A percentile compares a stretch with the other conserved stretches of the same genome.
These are phyloP conservation scores for Myrmecophaga tridactyla DNA, from an alignment of 2,113 vertebrate species.

Conservation along the genomic window DNA sequence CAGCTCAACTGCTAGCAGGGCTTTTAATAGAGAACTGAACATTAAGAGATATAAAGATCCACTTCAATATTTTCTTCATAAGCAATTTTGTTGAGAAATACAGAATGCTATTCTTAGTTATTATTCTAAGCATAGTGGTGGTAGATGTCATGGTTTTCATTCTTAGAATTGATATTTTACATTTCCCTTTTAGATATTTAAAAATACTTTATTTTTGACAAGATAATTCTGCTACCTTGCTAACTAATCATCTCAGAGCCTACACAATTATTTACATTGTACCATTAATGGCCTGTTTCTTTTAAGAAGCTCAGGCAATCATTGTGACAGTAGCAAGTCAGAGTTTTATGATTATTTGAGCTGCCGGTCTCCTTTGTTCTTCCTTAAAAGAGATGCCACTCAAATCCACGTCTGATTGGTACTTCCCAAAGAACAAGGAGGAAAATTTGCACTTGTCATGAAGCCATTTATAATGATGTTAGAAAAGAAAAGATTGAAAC, in stretches of 20 bases:
- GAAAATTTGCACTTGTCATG: slow-evolving; percentile 74
- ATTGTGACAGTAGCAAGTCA: slow-evolving; percentile 53
- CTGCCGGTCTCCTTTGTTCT: slow-evolving; percentile 59
- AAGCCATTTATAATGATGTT: slow-evolving; percentile 64
- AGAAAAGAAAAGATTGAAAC: slow-evolving; percentile 61
- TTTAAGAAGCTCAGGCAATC: slow-evolving; percentile 62
- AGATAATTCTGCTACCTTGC: slow-evolving; percentile 68
- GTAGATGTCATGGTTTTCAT: slow-evolving; percentile 31
- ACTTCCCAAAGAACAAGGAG: slow-evolving; percentile 64
- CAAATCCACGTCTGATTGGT: slow-evolving; percentile 43
- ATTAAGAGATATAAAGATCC: not conserved
- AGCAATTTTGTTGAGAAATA: slow-evolving; percentile 24
- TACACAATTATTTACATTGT: slow-evolving; percentile 71
- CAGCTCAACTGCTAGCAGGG: not conserved
- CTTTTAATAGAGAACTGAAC: not conserved
- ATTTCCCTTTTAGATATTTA: slow-evolving; percentile 50
- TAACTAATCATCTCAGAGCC: slow-evolving; percentile 59
- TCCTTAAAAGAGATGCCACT: slow-evolving; percentile 67
- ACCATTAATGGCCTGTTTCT: slow-evolving; percentile 51
- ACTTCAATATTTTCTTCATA: not conserved
- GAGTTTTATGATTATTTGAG: slow-evolving; percentile 50
- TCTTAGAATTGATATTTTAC: slow-evolving; percentile 48
- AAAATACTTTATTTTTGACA: slow-evolving; percentile 70
- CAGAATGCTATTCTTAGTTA: not conserved
- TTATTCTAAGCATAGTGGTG: not conserved